Evolutionary conservation across 2,888 invertebrate genomes (phyloP).

Genomic region (Scrobipalpa atriplicella): DNA sequence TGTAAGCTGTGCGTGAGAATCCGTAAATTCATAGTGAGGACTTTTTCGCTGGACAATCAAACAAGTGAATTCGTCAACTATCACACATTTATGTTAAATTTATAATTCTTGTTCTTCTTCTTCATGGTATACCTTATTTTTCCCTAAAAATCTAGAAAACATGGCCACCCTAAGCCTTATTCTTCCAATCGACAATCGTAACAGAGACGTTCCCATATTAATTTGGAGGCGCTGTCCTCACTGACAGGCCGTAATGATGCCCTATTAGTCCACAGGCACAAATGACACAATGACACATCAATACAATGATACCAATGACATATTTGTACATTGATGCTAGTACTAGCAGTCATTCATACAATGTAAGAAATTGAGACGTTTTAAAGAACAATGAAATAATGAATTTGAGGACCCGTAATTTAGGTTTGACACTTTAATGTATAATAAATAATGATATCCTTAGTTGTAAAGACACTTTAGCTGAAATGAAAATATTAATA

Average conservation of each 20-base stretch:
- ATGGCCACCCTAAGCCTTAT: constrained; percentile 44
- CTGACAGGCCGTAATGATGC: constrained; percentile 69
- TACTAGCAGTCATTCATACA: constrained; percentile 36
- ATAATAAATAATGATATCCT: background rate
- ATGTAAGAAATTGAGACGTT: constrained; percentile 45
- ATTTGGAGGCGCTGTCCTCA: constrained; percentile 63
- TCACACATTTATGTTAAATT: background rate
- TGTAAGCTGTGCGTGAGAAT: constrained; percentile 73
- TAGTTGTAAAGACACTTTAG: background rate
- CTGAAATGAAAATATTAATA: background rate
- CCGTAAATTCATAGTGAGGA: too few relatives aligned
- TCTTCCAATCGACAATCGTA: constrained; percentile 63
- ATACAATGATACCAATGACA: constrained; percentile 15
- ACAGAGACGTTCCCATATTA: constrained; percentile 73
- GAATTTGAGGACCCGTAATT: background rate
- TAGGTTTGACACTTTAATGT: background rate
- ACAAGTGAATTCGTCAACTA: too few relatives aligned
- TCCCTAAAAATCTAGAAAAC: constrained; percentile 13
- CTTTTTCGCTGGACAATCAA: too few relatives aligned
- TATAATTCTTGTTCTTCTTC: background rate
- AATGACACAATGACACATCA: constrained; percentile 32
- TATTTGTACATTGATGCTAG: constrained; percentile 10
- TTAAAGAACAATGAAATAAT: constrained; percentile 19
- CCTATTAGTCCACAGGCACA: constrained; percentile 58
- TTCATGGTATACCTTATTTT: background rate